phyloP scores from a whole-genome alignment of 1,140 invertebrate genomes.

The Idris sp. region DNA sequence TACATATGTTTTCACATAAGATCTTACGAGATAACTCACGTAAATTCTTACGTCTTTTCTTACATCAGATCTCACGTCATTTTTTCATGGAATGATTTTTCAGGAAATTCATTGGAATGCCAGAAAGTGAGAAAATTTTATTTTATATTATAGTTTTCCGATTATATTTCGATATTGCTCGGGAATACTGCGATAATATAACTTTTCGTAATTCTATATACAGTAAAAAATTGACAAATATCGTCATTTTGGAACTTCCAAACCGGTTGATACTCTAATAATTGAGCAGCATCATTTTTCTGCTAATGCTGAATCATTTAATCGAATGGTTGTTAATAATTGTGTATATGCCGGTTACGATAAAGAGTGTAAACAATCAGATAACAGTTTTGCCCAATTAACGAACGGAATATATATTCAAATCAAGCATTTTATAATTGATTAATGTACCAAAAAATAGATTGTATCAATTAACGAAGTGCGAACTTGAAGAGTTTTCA shows the following conservation, averaged over 20 bases:
- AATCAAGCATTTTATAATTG: slow-evolving; percentile 26
- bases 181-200: background rate
- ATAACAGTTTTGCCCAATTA: slow-evolving; percentile 14
- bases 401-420: background rate
- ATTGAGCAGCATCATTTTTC: slow-evolving; percentile 1
- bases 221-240: no score
- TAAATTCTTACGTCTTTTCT: no score
- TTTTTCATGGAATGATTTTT: no score
- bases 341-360: background rate
- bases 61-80: no score
- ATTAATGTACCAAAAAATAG: slow-evolving; percentile 5
- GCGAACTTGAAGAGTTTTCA: background rate
- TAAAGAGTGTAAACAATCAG: slow-evolving; percentile 7
- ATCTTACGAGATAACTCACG: no score
- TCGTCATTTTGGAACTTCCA: no score
- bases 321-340: background rate
- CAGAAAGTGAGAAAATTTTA: slow-evolving; percentile 25
- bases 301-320: background rate
- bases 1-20: no score
- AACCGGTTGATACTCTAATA: no score
- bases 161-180: background rate
- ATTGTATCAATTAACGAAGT: background rate
- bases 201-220: no score
- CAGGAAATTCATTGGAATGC: slow-evolving; percentile 33
- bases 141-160: slow-evolving; percentile 40